phyloP scores from a whole-genome alignment of 2,797 vertebrate genomes.

The Oceanodroma leucorhoa region DNA sequence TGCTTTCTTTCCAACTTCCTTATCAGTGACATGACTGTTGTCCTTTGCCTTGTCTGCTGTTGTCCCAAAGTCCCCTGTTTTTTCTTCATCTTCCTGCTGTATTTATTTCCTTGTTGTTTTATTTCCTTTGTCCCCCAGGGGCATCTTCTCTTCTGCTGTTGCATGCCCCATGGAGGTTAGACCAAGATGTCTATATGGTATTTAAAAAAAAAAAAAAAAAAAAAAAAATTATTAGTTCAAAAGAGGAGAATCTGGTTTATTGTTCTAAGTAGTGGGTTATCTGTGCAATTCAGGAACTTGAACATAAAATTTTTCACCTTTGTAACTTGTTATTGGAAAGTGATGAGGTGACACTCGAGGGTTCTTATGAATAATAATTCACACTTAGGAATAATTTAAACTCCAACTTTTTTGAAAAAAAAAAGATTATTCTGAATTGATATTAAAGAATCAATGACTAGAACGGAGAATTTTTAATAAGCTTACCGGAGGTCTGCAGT shows the following conservation, averaged over 20 bases:
- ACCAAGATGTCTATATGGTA: background rate
- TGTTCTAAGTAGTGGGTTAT: background rate
- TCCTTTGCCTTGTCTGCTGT: background rate
- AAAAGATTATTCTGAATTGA: background rate
- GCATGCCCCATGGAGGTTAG: background rate
- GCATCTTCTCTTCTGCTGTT: background rate
- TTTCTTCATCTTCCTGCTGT: background rate
- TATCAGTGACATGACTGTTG: background rate
- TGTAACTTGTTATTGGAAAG: background rate
- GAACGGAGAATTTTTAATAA: slow-evolving; percentile 11
- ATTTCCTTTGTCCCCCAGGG: background rate
- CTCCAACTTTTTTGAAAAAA: background rate
- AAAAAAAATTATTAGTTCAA: background rate
- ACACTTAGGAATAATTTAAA: background rate
- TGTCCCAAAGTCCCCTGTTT: background rate
- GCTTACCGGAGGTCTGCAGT: background rate
- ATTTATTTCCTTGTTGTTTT: background rate
- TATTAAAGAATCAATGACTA: background rate
- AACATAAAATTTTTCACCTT: background rate
- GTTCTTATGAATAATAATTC: background rate
- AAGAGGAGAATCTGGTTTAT: background rate
- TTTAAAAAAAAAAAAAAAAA: background rate
- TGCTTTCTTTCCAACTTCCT: background rate
- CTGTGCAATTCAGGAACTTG: background rate
- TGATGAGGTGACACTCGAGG: background rate